Evolutionary conservation across 2,888 invertebrate genomes (phyloP).

Genomic region (Drosophila lutescens): DNA sequence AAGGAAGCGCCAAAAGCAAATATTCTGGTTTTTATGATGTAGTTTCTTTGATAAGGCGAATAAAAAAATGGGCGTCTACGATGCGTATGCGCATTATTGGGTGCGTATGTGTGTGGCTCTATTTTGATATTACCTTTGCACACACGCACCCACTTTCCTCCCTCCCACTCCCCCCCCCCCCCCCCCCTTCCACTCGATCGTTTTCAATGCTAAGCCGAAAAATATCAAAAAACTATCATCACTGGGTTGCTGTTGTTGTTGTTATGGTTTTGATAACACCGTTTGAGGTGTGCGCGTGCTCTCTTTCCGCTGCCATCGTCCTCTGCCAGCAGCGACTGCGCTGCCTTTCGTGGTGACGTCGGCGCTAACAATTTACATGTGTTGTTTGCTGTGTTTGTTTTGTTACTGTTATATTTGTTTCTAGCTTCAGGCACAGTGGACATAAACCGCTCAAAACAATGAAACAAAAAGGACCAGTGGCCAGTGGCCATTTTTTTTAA

Average conservation of each 20-base stretch:
- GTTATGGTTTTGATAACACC: slow-evolving; percentile 31
- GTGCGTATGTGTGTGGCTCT: slow-evolving; percentile 19
- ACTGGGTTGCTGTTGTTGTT: slow-evolving; percentile 8
- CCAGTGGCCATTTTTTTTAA: no score
- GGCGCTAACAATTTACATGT: slow-evolving; percentile 56
- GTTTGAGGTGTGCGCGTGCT: slow-evolving; percentile 37
- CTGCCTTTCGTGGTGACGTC: slow-evolving; percentile 33
- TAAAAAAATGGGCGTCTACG: slow-evolving; percentile 22
- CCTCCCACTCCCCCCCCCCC: background rate
- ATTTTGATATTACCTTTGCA: slow-evolving; percentile 18
- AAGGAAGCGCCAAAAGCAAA: slow-evolving; percentile 1
- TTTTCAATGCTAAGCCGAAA: slow-evolving; percentile 46
- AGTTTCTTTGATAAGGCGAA: slow-evolving; percentile 1
- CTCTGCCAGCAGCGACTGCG: slow-evolving; percentile 5
- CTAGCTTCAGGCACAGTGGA: slow-evolving; percentile 27
- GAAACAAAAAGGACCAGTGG: no score
- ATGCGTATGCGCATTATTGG: slow-evolving; percentile 31
- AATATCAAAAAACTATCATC: slow-evolving; percentile 36
- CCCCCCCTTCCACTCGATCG: background rate
- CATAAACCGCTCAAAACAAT: no score
- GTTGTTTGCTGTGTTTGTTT: slow-evolving; percentile 43
- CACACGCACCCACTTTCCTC: slow-evolving; percentile 11
- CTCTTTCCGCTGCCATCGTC: slow-evolving; percentile 19
- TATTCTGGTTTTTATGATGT: slow-evolving; percentile 3
- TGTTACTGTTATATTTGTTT: slow-evolving; percentile 29